Base-by-base conservation (phyloP, 2,888 invertebrate species). In the Eupeodes luniger region DNA sequence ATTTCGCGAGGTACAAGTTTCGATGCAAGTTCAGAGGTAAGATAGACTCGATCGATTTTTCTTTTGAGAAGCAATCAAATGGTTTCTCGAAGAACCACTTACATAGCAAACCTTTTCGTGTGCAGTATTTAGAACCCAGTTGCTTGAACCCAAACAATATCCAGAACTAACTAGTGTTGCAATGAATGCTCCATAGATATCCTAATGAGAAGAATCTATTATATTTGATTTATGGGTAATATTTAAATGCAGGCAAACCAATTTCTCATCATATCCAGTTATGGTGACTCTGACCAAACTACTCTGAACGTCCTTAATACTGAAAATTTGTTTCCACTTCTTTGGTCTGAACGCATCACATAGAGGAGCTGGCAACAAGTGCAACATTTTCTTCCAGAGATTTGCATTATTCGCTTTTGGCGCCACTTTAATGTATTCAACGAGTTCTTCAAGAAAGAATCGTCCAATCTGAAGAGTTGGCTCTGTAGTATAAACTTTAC, bases 141-240 rank as follows among this genome's bases (percentile, higher is more conserved):
- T 99, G 92, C 98, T 98, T 78, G 99, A 98, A 72, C 99, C 99
- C 76, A 99, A 95, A 92, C 98, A 98, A 94, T 97, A 99, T 27
- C 99, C 99, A 12, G 99, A 99, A 93, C 98, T 98, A 69, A 98
- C 97, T n/a, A 99, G 97, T 66, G 97, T 97, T 47, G 98, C 97
- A 93, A 96, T 96, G 69, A 99, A 94, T 14, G 97, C 97, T 66
- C 99, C 99, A 93, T 97, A 98, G 80, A 99, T 96, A 92, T 97
- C 96, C 96, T 97, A 89, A 9, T n/a, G 55, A 55, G 0, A 34
- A 51, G 6, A 67, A 36, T 3, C 11, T 2, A 0, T 34, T 57
- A 12, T 7, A 51, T 2, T 10, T 14, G 5, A 12, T 14, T 34
- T 36, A 1, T 1, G 0, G 14, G 14, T n/a, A n/a, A 59, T 14